Conservation (phyloP, 2,888 invertebrate species). For the Platycheirus albimanus region DNA sequence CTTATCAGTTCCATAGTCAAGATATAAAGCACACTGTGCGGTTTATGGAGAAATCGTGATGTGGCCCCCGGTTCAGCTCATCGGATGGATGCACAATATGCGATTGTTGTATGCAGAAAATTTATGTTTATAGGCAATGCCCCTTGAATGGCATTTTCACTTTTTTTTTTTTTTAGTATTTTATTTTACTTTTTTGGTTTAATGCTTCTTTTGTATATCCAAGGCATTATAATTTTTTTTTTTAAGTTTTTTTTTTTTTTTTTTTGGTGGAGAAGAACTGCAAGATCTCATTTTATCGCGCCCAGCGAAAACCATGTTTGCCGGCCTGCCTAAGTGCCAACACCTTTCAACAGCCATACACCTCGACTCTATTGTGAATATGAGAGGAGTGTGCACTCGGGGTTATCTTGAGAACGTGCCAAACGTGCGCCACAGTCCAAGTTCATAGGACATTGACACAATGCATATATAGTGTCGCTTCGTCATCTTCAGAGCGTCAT, state of each 20-base stretch:
- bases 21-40: slow-evolving; percentile 10
- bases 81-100: slow-evolving; percentile 57
- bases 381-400: slow-evolving; percentile 29
- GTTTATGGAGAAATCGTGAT: slow-evolving; percentile 60
- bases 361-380: slow-evolving; percentile 40
- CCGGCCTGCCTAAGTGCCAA: slow-evolving; percentile 51
- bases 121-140: slow-evolving; percentile 66
- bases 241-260: no score
- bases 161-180: slow-evolving; percentile 18
- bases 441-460: slow-evolving; percentile 71
- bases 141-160: slow-evolving; percentile 56
- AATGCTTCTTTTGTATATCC: slow-evolving; percentile 7
- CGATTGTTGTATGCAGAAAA: slow-evolving; percentile 62
- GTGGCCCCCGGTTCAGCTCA: slow-evolving; percentile 45
- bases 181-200: slow-evolving; percentile 6
- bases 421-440: slow-evolving; percentile 72
- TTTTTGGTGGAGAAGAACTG: slow-evolving; percentile 16
- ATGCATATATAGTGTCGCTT: slow-evolving; percentile 45
- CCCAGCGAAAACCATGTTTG: slow-evolving; percentile 40
- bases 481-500: slow-evolving; percentile 37
- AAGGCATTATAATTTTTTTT: slow-evolving; percentile 17
- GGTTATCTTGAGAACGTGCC: slow-evolving; percentile 70
- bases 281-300: slow-evolving; percentile 53
- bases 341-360: slow-evolving; percentile 56
- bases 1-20: not conserved